Base-by-base conservation (phyloP, 1,140 invertebrate genomes). In the Macrosteles quadrilineatus region DNA sequence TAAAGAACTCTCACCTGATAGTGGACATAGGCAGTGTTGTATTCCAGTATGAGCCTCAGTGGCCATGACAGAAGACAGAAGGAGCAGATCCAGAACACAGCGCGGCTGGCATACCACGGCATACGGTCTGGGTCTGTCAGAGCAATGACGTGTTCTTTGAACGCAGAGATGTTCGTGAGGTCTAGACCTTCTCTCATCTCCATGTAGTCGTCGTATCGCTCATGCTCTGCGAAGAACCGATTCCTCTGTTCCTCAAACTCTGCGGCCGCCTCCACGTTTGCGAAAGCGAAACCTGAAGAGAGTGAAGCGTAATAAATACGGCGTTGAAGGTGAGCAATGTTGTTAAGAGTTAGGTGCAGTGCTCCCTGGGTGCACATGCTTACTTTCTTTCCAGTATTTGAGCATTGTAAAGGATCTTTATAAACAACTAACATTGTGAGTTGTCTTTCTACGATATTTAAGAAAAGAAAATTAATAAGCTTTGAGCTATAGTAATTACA, bases 111-210 rank as follows among this genome's bases (percentile, higher is more conserved):
- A 78, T 88, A 90, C 86, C 87, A 90, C 70, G 87, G 83, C 78
- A 87, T 79, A 75, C 85, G 78, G 78, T 90, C 83, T 70, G 85
- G 80, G 78, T 91, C 83, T 73, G 87, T 81, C 81, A 86, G 84
- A 76, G 90, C 80, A 77, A 80, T 85, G 81, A 91, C 85, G 71
- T 87, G 85, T 77, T 92, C 89, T 73, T 87, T 86, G 79, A 92
- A 89, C 70, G 81, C 81, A 11, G 75, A 30, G n/a, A 82, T 79
- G 75, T 85, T 84, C 2, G 83, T 85, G 14, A 96, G 83, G 78
- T 95, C 93, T 59, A 96, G 84, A 12, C 93, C 92, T 77, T 96
- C 94, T 2, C 90, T 81, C 86, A 93, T 94, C 81, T 96, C 93
- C 90, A 95, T 91, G 79, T 94, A 95, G 79, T 95, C 92, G 76